These are phyloP conservation scores for Dynastes maya DNA, from an alignment of 2,888 invertebrate species.

Conservation along the genomic window DNA sequence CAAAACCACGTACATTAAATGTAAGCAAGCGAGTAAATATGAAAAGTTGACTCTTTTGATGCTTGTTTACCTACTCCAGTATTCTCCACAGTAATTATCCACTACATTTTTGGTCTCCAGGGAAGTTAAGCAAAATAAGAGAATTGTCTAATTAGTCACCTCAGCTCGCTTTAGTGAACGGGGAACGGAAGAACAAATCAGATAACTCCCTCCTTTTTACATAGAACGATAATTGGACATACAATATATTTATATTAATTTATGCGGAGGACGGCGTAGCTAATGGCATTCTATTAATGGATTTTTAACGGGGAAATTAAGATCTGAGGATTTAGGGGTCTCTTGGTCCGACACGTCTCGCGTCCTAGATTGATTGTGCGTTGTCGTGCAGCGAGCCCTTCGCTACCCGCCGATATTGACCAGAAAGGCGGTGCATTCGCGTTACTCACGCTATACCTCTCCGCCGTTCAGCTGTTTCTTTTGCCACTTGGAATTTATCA, in stretches of 20 bases:
- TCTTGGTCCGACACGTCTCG: conserved; percentile 41
- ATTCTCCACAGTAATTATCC: no score
- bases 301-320: conserved; percentile 57
- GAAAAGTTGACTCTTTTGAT: no score
- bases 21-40: no score
- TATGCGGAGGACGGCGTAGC: conserved; percentile 13
- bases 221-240: conserved; percentile 23
- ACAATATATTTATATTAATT: conserved; percentile 41
- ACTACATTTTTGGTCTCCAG: no score
- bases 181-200: not conserved
- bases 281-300: conserved; percentile 50
- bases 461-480: conserved; percentile 56
- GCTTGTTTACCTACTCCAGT: no score
- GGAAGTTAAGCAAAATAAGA: not conserved
- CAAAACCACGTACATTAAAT: no score
- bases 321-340: conserved; percentile 52
- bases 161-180: not conserved
- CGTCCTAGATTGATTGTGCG: conserved; percentile 65
- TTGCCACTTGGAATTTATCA: conserved; percentile 64
- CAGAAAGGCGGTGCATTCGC: conserved; percentile 45
- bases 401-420: conserved; percentile 17
- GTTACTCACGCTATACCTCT: conserved; percentile 56
- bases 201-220: conserved; percentile 19
- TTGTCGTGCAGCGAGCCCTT: conserved; percentile 61
- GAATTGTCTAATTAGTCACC: not conserved